Percentiles rank a stretch among this genome's conserved stretches.
Conservation (phyloP, 2,113 vertebrate genomes). For the Forbesichthys papilliferus region DNA sequence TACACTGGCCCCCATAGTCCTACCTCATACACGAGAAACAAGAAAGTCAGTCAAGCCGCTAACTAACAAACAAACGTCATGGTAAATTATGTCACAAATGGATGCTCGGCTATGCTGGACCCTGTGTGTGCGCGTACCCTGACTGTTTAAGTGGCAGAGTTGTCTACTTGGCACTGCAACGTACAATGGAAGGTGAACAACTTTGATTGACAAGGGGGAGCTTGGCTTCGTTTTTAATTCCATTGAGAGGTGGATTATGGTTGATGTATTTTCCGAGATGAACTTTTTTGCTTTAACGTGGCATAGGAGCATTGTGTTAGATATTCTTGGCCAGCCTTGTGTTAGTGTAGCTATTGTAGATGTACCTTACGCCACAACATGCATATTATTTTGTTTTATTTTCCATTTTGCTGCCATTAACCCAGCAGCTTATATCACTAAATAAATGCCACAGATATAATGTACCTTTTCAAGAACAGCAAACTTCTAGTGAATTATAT, state of each 20-base stretch:
- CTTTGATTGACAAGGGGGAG: neutral
- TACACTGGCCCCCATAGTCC: slow-evolving; percentile 7
- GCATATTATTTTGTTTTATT: neutral
- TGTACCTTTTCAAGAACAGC: slow-evolving; percentile 3
- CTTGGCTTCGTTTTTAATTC: neutral
- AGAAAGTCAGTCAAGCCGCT: neutral
- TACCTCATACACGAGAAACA: too few relatives aligned
- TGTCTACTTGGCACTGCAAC: neutral
- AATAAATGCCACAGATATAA: slow-evolving; percentile 6
- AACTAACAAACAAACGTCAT: neutral
- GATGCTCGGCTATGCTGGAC: too few relatives aligned
- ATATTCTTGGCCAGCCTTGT: slow-evolving; percentile 2
- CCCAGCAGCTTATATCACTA: neutral
- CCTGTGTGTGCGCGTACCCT: too few relatives aligned
- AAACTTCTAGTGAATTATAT: neutral
- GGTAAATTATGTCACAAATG: too few relatives aligned
- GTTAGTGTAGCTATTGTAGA: neutral
- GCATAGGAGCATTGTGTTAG: neutral
- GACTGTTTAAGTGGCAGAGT: slow-evolving; percentile 9
- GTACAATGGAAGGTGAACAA: neutral
- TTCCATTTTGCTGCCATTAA: neutral
- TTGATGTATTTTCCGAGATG: neutral
- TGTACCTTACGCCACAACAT: neutral
- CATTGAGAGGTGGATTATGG: slow-evolving; percentile 10
- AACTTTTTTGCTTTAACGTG: neutral